These are phyloP conservation scores for Drosophila villosipedis DNA, from an alignment of 2,888 invertebrate species.

Conservation along the genomic window DNA sequence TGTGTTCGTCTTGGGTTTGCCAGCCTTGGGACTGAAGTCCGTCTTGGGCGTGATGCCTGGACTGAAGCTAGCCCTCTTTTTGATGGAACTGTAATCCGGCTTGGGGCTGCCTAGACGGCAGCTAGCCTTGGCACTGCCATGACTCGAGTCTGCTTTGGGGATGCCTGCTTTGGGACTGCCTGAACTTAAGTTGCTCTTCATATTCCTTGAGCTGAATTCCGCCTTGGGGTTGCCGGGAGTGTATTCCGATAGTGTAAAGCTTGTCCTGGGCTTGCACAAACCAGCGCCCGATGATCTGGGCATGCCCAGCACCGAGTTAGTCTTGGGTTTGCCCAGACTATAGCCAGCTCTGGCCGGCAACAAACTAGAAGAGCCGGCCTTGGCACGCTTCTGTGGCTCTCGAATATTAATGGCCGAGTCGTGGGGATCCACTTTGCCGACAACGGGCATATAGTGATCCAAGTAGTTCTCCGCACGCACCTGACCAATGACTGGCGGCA, in stretches of 20 bases:
- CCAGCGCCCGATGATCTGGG: background rate
- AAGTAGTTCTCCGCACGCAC: conserved; percentile 80
- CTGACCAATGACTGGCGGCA: conserved; percentile 86
- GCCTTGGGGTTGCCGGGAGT: background rate
- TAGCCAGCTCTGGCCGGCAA: conserved; percentile 1
- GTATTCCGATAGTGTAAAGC: background rate
- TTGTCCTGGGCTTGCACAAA: background rate
- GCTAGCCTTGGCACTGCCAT: background rate
- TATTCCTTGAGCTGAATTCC: background rate
- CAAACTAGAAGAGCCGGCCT: conserved; percentile 18
- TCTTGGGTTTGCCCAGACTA: conserved; percentile 10
- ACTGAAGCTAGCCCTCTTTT: background rate
- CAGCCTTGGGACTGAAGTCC: background rate
- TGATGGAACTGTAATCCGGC: background rate
- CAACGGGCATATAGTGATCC: conserved; percentile 69
- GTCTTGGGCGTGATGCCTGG: background rate
- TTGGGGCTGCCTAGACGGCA: background rate
- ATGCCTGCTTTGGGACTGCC: background rate
- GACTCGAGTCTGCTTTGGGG: background rate
- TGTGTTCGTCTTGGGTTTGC: background rate
- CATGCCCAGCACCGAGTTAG: conserved; percentile 9
- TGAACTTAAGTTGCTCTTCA: background rate
- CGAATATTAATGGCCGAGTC: conserved; percentile 52
- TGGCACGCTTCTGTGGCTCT: conserved; percentile 28
- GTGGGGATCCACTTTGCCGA: conserved; percentile 47